Evolutionary conservation across 30 jellyfish, hydroid and myxozoan species (phyloP), one percentile per base, ranked within the genome.

Genomic region (Turritopsis dohrnii): DNA sequence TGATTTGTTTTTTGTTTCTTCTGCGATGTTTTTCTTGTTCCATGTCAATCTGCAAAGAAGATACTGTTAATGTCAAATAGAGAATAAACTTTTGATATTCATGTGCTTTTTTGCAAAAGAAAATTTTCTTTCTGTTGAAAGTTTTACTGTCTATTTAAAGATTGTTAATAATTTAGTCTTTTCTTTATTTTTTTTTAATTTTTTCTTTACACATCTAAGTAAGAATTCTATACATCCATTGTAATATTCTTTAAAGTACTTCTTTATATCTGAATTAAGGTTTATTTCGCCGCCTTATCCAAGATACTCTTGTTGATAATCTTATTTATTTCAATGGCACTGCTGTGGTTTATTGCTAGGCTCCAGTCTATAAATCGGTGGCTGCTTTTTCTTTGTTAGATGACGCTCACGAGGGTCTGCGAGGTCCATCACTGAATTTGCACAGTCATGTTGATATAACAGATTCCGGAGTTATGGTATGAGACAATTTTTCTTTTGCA

Each of bases 391-490:
- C 60, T 41, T 41, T 41, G 60, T 41, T 41, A 41, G 60, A 41
- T 41, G 60, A 41, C 60, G 13, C 60, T 41, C 60, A 80, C 21
- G 87, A 80, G n/a, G 80, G 75, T n/a, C 65, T 80, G 18, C 29
- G 80, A 53, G 71, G 87, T 80, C 29, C 80, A 52, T 41, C 79
- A 27, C 54, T 80, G 21, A 80, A 66, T 65, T 80, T 69, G 7
- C 29, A 41, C 82, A 80, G 22, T 8, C 87, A 54, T 52, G 79
- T 25, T 41, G 87, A 80, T 29, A 80, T 80, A 41, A 54, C 75
- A 52, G 87, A 80, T 65, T 21, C 87, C 0, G 66, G 66, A 41
- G 79, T 80, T 53, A 80, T 80, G 87, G 87, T 80, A 52, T n/a
- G 79, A 41, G 1, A 20, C 31, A 20, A 16, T 29, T 20, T 20